Conservation (phyloP, 2,888 invertebrate genomes). For the Drosophila emarginata region DNA sequence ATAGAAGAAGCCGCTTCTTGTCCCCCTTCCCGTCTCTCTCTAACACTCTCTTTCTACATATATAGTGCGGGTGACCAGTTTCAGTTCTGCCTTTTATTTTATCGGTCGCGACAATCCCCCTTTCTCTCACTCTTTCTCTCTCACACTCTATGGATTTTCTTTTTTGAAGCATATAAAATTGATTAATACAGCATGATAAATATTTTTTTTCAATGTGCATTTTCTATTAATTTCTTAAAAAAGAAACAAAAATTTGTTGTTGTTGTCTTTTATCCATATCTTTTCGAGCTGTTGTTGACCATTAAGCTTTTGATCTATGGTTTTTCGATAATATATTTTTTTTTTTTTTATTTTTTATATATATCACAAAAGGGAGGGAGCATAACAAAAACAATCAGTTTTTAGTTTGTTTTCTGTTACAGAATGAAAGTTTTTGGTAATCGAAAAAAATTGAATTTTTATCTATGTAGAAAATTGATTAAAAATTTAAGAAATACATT, state of each 20-base stretch:
- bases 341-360: background rate
- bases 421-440: constrained; percentile 25
- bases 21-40: constrained; percentile 1
- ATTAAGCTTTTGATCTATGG: constrained; percentile 70
- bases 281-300: constrained; percentile 37
- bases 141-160: background rate
- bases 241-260: background rate
- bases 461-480: constrained; percentile 30
- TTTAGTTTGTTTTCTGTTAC: constrained; percentile 12
- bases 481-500: constrained; percentile 36
- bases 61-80: constrained; percentile 33
- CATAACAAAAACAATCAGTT: constrained; percentile 30
- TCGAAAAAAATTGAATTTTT: constrained; percentile 38
- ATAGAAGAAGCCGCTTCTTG: constrained; percentile 44
- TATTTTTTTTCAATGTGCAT: constrained; percentile 47
- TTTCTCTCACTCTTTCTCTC: constrained; percentile 16
- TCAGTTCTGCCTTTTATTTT: constrained; percentile 40
- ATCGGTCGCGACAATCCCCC: constrained; percentile 46
- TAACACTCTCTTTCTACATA: constrained; percentile 24
- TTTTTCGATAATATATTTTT: constrained; percentile 44
- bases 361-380: constrained; percentile 27
- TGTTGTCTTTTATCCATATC: constrained; percentile 34
- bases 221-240: constrained; percentile 36
- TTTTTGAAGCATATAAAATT: constrained; percentile 63
- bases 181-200: constrained; percentile 74